Evolutionary conservation across 2,888 invertebrate genomes (phyloP).

Genomic region (Mystacides longicornis): DNA sequence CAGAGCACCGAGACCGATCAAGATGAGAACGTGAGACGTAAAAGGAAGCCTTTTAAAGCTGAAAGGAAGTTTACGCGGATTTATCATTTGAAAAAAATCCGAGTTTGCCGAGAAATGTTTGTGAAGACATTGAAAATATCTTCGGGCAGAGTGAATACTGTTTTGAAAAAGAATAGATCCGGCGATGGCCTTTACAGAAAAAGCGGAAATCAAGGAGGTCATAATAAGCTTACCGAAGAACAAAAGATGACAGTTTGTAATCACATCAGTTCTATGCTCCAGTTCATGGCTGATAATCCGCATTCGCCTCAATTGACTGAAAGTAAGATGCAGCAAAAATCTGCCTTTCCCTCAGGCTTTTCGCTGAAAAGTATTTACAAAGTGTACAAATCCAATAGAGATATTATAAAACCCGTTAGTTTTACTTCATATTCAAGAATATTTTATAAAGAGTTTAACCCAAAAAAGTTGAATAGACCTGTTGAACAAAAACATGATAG

Average conservation of each 20-base stretch:
- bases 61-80: constrained; percentile 7
- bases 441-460: constrained; percentile 7
- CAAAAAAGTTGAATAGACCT: background rate
- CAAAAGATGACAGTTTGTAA: background rate
- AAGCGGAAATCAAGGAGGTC: constrained; percentile 9
- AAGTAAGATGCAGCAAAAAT: background rate
- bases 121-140: constrained; percentile 11
- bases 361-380: constrained; percentile 1
- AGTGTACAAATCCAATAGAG: background rate
- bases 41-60: constrained; percentile 6
- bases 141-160: constrained; percentile 8
- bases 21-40: background rate
- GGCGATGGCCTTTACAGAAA: constrained; percentile 7
- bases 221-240: constrained; percentile 7
- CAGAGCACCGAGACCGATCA: background rate
- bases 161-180: constrained; percentile 10
- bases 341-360: constrained; percentile 1
- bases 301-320: background rate
- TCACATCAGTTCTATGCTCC: constrained; percentile 4
- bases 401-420: background rate
- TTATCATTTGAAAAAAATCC: constrained; percentile 8
- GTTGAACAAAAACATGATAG: background rate
- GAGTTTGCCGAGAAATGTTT: constrained; percentile 13
- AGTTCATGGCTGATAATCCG: background rate
- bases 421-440: constrained; percentile 8